Base-by-base conservation (phyloP, 1,140 invertebrate species). In the Scaptomyza graminum region DNA sequence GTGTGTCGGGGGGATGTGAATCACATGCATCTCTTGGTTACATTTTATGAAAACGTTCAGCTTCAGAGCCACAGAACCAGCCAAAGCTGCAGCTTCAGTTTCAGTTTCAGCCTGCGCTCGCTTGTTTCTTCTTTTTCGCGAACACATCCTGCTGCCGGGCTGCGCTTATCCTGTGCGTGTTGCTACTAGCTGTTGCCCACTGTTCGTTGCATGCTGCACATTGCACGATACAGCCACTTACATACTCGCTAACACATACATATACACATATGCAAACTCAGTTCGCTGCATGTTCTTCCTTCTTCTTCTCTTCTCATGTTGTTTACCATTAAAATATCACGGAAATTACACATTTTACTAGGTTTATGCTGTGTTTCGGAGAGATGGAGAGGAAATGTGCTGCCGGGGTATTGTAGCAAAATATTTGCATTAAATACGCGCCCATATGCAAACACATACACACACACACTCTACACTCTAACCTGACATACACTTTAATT, bases 321-420 rank as follows among this genome's bases (percentile, higher is more conserved):
- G 83, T 88, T 88, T 88, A 89, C 83, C 78, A 88, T 88, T 89
- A 88, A 88, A 88, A 88, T 88, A 88, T 88, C 83, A 88, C 83
- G 83, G 83, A 88, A 88, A 88, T 88, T 88, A 89, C 83, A 88
- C 83, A 89, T 88, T 88, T 88, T 89, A 89, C 83, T 88, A 74
- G 79, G 79, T 83, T 87, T 87, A 88, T 87, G 79, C 83, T 70
- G 71, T 78, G 78, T 79, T 79, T 34, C 31, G 9, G 7, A 34
- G 2, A 34, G 7, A 67, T 70, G 28, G 12, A 41, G 54, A 47
- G 57, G 56, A 47, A 4, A n/a, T n/a, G 61, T 31, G 59, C 47
- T 76, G 63, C 55, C 56, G 60, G 54, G 49, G 64, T 65, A 56
- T 74, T 65, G 55, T 55, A 41, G 61, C 46, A 76, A 76, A 79